A percentile compares a stretch with the other conserved stretches of the same genome.
These are phyloP conservation scores for Nicator chloris DNA, from an alignment of 2,113 vertebrate species.

Conservation along the genomic window DNA sequence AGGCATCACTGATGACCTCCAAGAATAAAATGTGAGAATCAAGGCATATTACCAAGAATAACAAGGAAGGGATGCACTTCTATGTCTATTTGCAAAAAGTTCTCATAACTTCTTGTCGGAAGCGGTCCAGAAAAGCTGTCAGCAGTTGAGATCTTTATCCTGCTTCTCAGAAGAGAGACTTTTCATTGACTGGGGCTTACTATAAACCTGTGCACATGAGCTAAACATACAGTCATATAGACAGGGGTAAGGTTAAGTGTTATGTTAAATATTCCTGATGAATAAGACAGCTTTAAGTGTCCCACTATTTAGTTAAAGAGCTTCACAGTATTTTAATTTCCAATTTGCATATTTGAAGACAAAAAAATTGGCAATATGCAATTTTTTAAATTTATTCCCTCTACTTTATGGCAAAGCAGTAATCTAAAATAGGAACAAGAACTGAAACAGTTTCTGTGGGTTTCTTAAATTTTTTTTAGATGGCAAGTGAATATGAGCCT, in stretches of 20 bases:
- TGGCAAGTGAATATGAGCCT: background rate
- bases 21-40: background rate
- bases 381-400: background rate
- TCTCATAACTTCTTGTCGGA: background rate
- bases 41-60: background rate
- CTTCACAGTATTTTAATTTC: background rate
- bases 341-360: background rate
- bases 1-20: background rate
- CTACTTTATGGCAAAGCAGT: background rate
- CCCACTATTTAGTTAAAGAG: background rate
- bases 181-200: background rate
- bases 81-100: background rate
- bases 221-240: background rate
- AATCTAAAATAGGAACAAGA: background rate
- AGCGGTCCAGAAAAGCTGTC: background rate
- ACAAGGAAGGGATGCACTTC: background rate
- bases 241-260: background rate
- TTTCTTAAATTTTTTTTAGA: background rate
- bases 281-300: background rate
- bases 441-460: background rate
- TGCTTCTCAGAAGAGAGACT: background rate
- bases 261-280: background rate
- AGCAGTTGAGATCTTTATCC: background rate
- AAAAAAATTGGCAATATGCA: fast-evolving
- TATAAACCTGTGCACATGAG: background rate